A percentile compares a stretch with the other conserved stretches of the same genome.
These are phyloP conservation scores for Napeogenes inachia DNA, from an alignment of 2,888 invertebrate genomes.

Conservation along the genomic window DNA sequence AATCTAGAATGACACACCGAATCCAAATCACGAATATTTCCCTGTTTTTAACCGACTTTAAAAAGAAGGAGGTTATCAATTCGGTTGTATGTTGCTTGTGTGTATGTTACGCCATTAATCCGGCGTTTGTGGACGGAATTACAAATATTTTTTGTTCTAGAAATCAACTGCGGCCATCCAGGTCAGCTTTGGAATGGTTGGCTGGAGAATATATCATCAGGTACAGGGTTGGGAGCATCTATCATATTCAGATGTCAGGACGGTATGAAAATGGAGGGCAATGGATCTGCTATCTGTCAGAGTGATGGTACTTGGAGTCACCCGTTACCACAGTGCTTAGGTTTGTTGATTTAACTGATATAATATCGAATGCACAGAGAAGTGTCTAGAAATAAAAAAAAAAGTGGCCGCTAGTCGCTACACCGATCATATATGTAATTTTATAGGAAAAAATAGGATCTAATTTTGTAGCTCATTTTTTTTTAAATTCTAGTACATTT, in stretches of 20 bases:
- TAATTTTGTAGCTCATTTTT: too few relatives aligned
- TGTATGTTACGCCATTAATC: too few relatives aligned
- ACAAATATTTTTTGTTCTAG: conserved; percentile 65
- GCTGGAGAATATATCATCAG: conserved; percentile 92
- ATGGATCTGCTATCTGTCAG: conserved; percentile 93
- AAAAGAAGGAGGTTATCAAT: too few relatives aligned
- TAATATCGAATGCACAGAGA: background rate
- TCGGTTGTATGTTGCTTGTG: too few relatives aligned
- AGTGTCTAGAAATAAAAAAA: too few relatives aligned
- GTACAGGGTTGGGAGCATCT: conserved; percentile 93
- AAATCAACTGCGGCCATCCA: conserved; percentile 97
- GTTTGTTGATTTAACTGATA: conserved; percentile 60
- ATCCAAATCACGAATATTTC: background rate
- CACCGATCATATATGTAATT: too few relatives aligned
- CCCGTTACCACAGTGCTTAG: conserved; percentile 92
- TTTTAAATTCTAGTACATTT: too few relatives aligned
- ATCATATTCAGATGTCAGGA: conserved; percentile 96
- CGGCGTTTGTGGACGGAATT: too few relatives aligned
- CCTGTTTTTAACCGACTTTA: background rate
- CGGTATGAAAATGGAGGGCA: conserved; percentile 92
- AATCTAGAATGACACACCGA: background rate
- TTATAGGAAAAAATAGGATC: too few relatives aligned
- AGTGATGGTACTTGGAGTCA: conserved; percentile 97
- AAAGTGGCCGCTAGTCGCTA: too few relatives aligned
- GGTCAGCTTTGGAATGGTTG: conserved; percentile 97